These are phyloP conservation scores for Agriopis marginaria DNA, from an alignment of 2,888 invertebrate genomes.

Conservation along the genomic window DNA sequence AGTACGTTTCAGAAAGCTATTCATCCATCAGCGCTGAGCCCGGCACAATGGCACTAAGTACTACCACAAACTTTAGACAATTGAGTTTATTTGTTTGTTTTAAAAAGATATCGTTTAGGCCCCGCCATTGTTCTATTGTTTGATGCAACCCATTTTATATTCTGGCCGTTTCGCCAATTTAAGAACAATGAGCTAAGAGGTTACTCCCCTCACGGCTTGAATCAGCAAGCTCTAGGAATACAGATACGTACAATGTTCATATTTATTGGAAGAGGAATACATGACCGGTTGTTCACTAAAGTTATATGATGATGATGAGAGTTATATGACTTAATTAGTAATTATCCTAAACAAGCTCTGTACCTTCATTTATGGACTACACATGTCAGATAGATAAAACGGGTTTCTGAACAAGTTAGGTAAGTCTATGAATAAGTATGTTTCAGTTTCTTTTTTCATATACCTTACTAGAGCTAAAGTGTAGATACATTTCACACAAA, in stretches of 20 bases:
- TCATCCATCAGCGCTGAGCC: conserved; percentile 25
- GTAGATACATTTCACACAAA: too few species aligned
- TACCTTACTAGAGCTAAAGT: too few species aligned
- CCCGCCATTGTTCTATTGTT: conserved; percentile 43
- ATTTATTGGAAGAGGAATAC: too few species aligned
- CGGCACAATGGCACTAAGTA: conserved; percentile 28
- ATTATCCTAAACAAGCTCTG: conserved; percentile 2
- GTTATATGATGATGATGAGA: too few species aligned
- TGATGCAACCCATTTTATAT: conserved; percentile 42
- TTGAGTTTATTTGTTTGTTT: conserved; percentile 40
- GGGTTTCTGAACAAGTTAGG: too few species aligned
- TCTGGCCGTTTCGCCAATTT: conserved; percentile 44
- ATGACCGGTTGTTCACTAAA: too few species aligned
- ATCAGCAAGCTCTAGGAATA: conserved; percentile 11
- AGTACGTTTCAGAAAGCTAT: conserved; percentile 28
- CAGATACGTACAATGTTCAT: too few species aligned
- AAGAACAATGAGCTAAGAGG: conserved; percentile 39
- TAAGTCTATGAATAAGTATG: too few species aligned
- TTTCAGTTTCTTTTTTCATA: too few species aligned
- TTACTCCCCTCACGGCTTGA: conserved; percentile 24
- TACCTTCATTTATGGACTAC: background rate
- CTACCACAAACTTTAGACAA: conserved; percentile 39
- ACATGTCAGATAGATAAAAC: too few species aligned
- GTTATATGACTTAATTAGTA: background rate
- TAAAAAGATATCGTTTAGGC: conserved; percentile 44